These are phyloP conservation scores for Halisarca cf. caerulea DNA, from an alignment of 37 sponge, comb jelly and placozoan species.

Conservation along the genomic window DNA sequence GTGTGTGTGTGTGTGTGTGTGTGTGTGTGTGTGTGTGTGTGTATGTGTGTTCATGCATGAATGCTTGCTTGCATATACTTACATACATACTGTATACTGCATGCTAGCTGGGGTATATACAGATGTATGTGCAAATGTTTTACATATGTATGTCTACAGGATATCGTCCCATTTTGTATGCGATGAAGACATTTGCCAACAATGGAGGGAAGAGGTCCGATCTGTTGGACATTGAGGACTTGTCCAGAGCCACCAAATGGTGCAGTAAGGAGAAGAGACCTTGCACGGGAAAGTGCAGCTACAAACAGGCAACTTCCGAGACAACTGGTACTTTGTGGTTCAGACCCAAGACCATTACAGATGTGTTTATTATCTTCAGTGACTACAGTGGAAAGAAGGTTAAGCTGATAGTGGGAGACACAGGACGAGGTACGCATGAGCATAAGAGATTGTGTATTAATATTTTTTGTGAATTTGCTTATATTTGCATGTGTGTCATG, in stretches of 20 bases:
- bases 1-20: too few species aligned
- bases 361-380: constrained; percentile 33
- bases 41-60: too few species aligned
- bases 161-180: constrained; percentile 80
- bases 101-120: too few species aligned
- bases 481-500: too few species aligned
- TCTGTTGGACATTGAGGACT: constrained; percentile 14
- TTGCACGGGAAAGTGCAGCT: constrained; percentile 18
- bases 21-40: too few species aligned
- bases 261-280: constrained; percentile 24
- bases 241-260: background rate
- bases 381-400: constrained; percentile 12
- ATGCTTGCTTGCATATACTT: too few species aligned
- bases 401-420: constrained; percentile 68
- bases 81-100: too few species aligned
- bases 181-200: constrained; percentile 77
- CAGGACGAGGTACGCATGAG: constrained; percentile 69
- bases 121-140: too few species aligned
- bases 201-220: background rate
- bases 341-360: constrained; percentile 43
- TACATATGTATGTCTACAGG: too few species aligned
- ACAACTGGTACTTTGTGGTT: constrained; percentile 57
- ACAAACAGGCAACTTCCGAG: background rate
- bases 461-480: too few species aligned
- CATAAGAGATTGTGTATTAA: too few species aligned